Evolutionary conservation across 2,113 vertebrate genomes (phyloP).

Genomic region (Ailurus styani): DNA sequence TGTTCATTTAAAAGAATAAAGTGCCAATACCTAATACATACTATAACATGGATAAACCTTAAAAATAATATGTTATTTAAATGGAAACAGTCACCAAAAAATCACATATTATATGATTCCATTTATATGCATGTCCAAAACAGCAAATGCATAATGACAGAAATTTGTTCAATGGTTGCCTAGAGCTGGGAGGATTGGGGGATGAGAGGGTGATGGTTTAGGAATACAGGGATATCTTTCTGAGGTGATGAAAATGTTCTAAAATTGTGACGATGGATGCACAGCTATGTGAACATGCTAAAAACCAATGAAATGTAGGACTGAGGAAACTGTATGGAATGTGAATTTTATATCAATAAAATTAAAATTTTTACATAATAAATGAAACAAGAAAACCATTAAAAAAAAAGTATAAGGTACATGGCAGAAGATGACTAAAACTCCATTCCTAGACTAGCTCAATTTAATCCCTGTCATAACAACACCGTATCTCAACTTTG

Average conservation of each 20-base stretch:
- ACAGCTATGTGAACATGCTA: not conserved
- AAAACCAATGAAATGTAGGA: not conserved
- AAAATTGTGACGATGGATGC: not conserved
- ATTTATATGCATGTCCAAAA: not conserved
- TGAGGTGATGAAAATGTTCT: not conserved
- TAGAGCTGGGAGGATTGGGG: not conserved
- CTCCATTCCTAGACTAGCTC: not conserved
- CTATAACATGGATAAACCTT: not conserved
- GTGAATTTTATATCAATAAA: not conserved
- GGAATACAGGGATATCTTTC: not conserved
- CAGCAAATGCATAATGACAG: not conserved
- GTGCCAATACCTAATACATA: not conserved
- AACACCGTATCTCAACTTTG: not conserved
- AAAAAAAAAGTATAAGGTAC: not conserved
- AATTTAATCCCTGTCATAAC: not conserved
- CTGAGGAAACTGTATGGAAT: not conserved
- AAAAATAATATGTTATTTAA: not conserved
- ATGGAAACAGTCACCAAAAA: not conserved
- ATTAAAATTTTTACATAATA: not conserved
- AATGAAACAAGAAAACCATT: not conserved
- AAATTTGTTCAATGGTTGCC: not conserved
- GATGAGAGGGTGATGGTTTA: not conserved
- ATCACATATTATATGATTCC: not conserved
- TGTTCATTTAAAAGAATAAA: slow-evolving; percentile 32
- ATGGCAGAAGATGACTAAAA: not conserved